Conservation (phyloP, 1,140 invertebrate species). For the Nylanderia fulva region DNA sequence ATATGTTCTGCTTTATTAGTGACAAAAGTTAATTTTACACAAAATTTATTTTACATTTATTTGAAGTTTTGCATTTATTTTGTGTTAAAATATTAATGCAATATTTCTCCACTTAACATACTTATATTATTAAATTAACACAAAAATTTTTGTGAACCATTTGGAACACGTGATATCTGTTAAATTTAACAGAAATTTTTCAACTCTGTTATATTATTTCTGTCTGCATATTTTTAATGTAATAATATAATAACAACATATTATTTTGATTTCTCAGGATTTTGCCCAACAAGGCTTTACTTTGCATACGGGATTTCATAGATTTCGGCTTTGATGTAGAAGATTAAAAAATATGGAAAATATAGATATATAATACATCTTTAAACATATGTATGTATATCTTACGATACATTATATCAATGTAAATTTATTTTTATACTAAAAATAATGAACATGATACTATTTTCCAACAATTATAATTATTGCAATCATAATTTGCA, state of each 20-base stretch:
- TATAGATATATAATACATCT: neutral
- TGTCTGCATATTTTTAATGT: conserved; percentile 64
- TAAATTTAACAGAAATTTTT: too few species aligned
- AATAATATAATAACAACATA: neutral
- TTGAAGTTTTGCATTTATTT: too few species aligned
- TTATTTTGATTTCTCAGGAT: conserved; percentile 79
- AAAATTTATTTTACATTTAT: too few species aligned
- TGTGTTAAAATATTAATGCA: too few species aligned
- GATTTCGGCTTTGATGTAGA: conserved; percentile 83
- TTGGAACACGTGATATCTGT: too few species aligned
- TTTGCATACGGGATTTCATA: conserved; percentile 85
- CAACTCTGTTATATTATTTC: conserved; percentile 62
- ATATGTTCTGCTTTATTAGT: too few species aligned
- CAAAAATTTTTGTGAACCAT: too few species aligned
- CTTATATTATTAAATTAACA: too few species aligned
- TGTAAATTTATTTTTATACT: neutral
- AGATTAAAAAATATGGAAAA: conserved; percentile 3
- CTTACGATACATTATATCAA: neutral
- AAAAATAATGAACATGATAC: neutral
- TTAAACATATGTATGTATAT: neutral
- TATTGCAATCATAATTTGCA: neutral
- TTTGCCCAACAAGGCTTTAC: conserved; percentile 82
- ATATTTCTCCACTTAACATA: too few species aligned
- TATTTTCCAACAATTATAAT: neutral
- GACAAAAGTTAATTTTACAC: too few species aligned